Conservation (phyloP, 2,113 vertebrate species). For the Oriolus oriolus region DNA sequence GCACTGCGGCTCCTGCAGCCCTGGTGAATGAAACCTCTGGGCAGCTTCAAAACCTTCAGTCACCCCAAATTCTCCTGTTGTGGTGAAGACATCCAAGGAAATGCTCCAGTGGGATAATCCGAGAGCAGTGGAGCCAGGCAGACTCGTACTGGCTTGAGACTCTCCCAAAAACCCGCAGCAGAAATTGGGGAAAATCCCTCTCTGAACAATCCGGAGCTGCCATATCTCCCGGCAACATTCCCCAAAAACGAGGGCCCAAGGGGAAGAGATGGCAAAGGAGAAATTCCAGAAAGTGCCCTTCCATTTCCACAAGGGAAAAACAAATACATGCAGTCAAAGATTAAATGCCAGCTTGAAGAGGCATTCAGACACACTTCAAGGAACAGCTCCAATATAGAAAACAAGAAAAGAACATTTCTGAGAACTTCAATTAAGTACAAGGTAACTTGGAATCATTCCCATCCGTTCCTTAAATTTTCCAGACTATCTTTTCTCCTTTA, state of each 20-base stretch:
- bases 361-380: conserved; percentile 38
- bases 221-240: not conserved
- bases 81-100: not conserved
- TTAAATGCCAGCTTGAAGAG: conserved; percentile 33
- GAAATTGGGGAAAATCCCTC: not conserved
- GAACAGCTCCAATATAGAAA: conserved; percentile 19
- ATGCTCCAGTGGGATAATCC: not conserved
- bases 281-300: not conserved
- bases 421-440: conserved; percentile 58
- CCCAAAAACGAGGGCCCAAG: not conserved
- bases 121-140: not conserved
- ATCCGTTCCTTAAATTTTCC: conserved; percentile 55
- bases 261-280: not conserved
- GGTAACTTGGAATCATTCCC: conserved; percentile 60
- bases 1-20: not conserved
- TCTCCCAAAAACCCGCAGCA: not conserved
- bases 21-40: not conserved
- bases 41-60: not conserved
- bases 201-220: not conserved
- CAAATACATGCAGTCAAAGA: conserved; percentile 10
- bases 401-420: conserved; percentile 52
- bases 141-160: not conserved
- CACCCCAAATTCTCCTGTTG: not conserved
- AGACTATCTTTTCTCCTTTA: conserved; percentile 49
- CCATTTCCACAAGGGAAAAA: not conserved